These are phyloP conservation scores for Poeciliopsis retropinna DNA, from an alignment of 2,113 vertebrate species.

Conservation along the genomic window DNA sequence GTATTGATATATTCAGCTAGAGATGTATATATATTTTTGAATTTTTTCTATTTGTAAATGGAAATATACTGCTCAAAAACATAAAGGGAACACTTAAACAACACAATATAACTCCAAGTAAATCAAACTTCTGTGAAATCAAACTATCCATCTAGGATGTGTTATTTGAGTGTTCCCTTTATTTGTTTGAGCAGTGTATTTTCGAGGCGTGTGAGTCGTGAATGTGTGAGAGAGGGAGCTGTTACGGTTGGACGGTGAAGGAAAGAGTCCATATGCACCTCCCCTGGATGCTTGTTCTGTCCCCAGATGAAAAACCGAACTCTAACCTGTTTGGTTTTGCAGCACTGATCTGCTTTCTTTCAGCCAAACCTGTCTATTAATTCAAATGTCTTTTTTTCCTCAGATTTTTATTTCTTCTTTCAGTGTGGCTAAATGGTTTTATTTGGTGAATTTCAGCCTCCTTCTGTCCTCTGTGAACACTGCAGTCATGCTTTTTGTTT, in stretches of 20 bases:
- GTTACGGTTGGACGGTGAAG: constrained; percentile 1
- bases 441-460: constrained; percentile 53
- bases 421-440: constrained; percentile 33
- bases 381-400: background rate
- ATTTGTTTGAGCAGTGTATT: too few relatives aligned
- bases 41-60: constrained; percentile 76
- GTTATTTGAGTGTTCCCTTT: too few relatives aligned
- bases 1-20: constrained; percentile 40
- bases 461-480: constrained; percentile 72
- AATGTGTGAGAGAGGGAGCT: constrained; percentile 34
- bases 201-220: constrained; percentile 78
- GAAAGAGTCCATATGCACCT: background rate
- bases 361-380: constrained; percentile 42
- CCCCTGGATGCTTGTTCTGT: background rate
- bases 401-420: background rate
- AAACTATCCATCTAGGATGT: too few relatives aligned
- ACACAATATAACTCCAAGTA: too few relatives aligned
- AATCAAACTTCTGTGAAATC: too few relatives aligned
- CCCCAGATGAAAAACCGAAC: background rate
- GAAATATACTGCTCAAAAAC: too few relatives aligned
- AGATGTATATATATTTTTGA: constrained; percentile 68
- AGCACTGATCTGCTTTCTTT: constrained; percentile 60
- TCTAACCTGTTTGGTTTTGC: constrained; percentile 15
- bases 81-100: too few relatives aligned
- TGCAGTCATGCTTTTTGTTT: constrained; percentile 69